Percentiles rank a stretch among this genome's conserved stretches.
Conservation (phyloP, 1,140 invertebrate genomes). For the Stratiolaelaps scimitus region DNA sequence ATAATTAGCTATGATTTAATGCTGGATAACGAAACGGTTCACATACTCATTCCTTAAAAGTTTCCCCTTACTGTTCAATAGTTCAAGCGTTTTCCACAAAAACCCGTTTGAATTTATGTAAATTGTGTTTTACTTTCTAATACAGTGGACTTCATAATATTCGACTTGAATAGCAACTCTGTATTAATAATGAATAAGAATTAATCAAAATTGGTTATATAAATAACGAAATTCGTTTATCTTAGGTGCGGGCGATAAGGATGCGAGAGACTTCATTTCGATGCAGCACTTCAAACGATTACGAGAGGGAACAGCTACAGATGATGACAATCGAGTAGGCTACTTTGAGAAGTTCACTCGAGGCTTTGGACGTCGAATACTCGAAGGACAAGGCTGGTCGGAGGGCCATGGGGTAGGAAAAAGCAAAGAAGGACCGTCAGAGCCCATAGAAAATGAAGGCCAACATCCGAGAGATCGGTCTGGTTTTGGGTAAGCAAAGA, state of each 20-base stretch:
- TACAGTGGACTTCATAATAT: too few species aligned
- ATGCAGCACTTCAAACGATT: conserved; percentile 43
- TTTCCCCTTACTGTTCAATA: too few species aligned
- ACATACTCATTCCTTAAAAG: too few species aligned
- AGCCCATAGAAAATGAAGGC: conserved; percentile 38
- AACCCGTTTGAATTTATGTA: too few species aligned
- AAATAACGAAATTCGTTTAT: conserved; percentile 21
- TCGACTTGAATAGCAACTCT: too few species aligned
- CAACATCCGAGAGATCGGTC: conserved; percentile 34
- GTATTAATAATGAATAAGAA: too few species aligned
- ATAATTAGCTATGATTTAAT: background rate
- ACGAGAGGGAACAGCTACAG: conserved; percentile 38
- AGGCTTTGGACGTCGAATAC: conserved; percentile 45
- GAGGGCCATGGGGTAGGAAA: conserved; percentile 47
- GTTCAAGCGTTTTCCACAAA: too few species aligned
- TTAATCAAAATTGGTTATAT: too few species aligned
- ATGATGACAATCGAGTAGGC: conserved; percentile 40
- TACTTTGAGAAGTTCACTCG: conserved; percentile 45
- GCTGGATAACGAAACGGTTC: too few species aligned
- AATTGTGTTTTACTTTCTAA: too few species aligned
- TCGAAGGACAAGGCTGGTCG: conserved; percentile 49
- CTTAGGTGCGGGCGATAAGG: conserved; percentile 42
- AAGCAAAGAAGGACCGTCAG: conserved; percentile 35
- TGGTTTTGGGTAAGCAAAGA: conserved; percentile 35
- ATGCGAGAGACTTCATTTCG: conserved; percentile 42